These are phyloP conservation scores for Drosophila incognita DNA, from an alignment of 2,888 invertebrate species.

Conservation along the genomic window DNA sequence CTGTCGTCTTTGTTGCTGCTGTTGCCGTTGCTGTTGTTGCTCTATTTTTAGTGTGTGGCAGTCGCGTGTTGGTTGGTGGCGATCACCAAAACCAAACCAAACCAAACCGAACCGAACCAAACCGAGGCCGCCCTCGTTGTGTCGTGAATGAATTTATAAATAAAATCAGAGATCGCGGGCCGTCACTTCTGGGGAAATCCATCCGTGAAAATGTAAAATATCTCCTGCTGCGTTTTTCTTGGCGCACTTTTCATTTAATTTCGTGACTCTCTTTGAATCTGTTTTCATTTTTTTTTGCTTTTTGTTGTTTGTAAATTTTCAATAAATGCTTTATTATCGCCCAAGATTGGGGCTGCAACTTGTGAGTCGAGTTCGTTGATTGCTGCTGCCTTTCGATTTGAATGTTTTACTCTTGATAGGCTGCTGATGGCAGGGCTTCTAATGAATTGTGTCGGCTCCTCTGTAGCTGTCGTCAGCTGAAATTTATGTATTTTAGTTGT, in stretches of 20 bases:
- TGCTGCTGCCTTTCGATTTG: not conserved
- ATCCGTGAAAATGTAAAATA: conserved; percentile 77
- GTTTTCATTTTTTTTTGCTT: conserved; percentile 12
- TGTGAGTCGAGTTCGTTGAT: conserved; percentile 21
- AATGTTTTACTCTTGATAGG: conserved; percentile 38
- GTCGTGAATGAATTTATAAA: conserved; percentile 79
- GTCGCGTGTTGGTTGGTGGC: conserved; percentile 36
- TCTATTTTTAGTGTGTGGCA: conserved; percentile 67
- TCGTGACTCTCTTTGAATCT: conserved; percentile 29
- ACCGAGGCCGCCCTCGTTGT: conserved; percentile 43
- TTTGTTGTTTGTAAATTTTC: conserved; percentile 65
- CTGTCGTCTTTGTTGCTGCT: conserved; percentile 23
- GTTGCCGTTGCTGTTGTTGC: conserved; percentile 8
- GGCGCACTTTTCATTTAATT: conserved; percentile 47
- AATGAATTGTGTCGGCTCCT: conserved; percentile 54
- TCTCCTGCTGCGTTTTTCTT: conserved; percentile 76
- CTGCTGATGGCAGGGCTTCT: conserved; percentile 60
- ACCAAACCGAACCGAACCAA: not conserved
- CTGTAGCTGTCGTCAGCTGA: conserved; percentile 34
- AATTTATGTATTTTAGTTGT: conserved; percentile 54
- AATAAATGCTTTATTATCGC: conserved; percentile 69
- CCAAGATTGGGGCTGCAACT: conserved; percentile 24
- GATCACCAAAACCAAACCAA: conserved; percentile 11
- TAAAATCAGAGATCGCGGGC: conserved; percentile 64
- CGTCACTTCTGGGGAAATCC: conserved; percentile 76